phyloP scores from a whole-genome alignment of 2,888 invertebrate genomes.

The Alcis repandata region DNA sequence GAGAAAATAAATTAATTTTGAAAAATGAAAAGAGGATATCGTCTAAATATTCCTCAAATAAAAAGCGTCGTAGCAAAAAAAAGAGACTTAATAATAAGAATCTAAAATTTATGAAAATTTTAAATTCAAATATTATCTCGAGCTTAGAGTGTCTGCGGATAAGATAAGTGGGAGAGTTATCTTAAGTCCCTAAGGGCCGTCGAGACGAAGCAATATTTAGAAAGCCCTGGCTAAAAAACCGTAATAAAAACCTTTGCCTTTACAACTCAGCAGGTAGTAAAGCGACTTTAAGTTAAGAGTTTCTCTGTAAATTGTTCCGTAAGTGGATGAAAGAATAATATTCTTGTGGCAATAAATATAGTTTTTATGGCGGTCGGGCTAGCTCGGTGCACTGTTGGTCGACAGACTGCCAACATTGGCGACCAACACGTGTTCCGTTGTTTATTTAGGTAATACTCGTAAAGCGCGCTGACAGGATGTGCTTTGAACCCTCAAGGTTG shows the following conservation, averaged over 20 bases:
- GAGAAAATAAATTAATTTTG: constrained; percentile 8
- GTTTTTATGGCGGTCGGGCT: constrained; percentile 66
- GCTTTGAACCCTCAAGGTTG: constrained; percentile 83
- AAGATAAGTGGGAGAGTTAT: constrained; percentile 77
- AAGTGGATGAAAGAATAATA: constrained; percentile 68
- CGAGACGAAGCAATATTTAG: constrained; percentile 70
- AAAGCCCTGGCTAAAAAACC: constrained; percentile 67
- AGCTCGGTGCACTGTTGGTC: constrained; percentile 55
- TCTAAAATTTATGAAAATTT: constrained; percentile 42
- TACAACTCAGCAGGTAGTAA: constrained; percentile 74
- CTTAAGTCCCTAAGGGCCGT: constrained; percentile 65
- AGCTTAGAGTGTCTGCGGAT: constrained; percentile 67
- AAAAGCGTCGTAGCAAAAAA: constrained; percentile 16
- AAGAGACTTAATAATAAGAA: constrained; percentile 21
- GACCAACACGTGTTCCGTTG: constrained; percentile 77
- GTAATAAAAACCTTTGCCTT: constrained; percentile 68
- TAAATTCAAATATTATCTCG: constrained; percentile 61
- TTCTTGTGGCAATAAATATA: constrained; percentile 71
- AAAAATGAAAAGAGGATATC: constrained; percentile 6
- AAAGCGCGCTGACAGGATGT: constrained; percentile 81
- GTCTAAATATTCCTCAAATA: constrained; percentile 11
- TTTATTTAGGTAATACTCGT: constrained; percentile 84
- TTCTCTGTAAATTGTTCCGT: constrained; percentile 65
- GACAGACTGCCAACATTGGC: constrained; percentile 65
- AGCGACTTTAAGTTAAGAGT: constrained; percentile 54